Conservation (phyloP, 2,888 invertebrate genomes). For the Mystacides longicornis region DNA sequence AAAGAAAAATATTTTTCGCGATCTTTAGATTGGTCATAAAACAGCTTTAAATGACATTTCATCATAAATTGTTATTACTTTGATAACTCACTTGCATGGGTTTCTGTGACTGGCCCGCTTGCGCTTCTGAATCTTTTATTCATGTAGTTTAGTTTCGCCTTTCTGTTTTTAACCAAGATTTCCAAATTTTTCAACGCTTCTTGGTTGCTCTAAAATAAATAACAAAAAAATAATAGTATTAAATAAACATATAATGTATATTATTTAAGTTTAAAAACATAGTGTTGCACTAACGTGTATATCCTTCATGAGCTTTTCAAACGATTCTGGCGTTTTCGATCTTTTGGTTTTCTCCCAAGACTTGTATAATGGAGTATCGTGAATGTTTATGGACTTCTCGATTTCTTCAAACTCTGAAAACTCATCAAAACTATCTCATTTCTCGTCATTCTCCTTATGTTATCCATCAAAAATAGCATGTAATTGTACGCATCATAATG, state of each 20-base stretch:
- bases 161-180: conserved; percentile 11
- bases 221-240: background rate
- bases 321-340: conserved; percentile 29
- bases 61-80: conserved; percentile 15
- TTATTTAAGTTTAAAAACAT: too few relatives aligned
- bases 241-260: too few relatives aligned
- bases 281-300: conserved; percentile 24
- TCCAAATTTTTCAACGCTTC: conserved; percentile 14
- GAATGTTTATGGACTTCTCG: conserved; percentile 31
- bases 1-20: background rate
- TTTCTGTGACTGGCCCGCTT: background rate
- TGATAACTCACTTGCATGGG: background rate
- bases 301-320: conserved; percentile 28
- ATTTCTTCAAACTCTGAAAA: conserved; percentile 31
- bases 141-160: conserved; percentile 7
- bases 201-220: conserved; percentile 12
- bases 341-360: conserved; percentile 32
- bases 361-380: conserved; percentile 32
- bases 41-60: too few relatives aligned
- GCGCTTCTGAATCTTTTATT: conserved; percentile 5
- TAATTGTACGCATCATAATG: too few relatives aligned
- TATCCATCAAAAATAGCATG: too few relatives aligned
- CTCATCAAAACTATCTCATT: too few relatives aligned
- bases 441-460: too few relatives aligned
- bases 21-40: background rate